These are phyloP conservation scores for Platysternon megacephalum DNA, from an alignment of 2,113 vertebrate species.

Conservation along the genomic window DNA sequence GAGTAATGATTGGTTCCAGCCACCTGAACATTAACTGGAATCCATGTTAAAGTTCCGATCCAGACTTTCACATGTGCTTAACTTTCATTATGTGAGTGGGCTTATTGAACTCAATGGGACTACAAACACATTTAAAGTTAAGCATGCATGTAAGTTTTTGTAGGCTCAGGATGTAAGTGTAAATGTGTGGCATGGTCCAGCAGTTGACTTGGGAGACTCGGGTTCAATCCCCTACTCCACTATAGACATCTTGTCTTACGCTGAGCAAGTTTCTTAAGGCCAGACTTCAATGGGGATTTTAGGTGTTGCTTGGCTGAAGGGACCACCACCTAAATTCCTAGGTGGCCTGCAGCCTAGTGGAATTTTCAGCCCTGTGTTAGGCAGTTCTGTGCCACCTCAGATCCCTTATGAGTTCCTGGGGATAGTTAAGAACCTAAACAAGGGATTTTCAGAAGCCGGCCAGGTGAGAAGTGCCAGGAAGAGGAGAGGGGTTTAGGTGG, in stretches of 20 bases:
- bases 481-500: neutral
- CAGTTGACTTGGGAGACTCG: neutral
- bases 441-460: neutral
- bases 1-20: neutral
- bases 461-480: neutral
- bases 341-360: neutral
- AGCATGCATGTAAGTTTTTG: neutral
- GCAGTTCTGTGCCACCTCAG: too few relatives aligned
- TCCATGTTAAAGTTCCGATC: neutral
- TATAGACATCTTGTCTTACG: neutral
- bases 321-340: neutral
- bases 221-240: conserved; percentile 14
- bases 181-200: conserved; percentile 31
- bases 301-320: neutral
- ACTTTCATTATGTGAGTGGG: neutral
- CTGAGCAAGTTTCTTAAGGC: conserved; percentile 33
- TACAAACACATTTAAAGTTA: neutral
- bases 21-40: neutral
- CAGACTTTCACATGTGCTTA: neutral
- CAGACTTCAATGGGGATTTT: conserved; percentile 41
- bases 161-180: conserved; percentile 27
- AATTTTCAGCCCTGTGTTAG: neutral
- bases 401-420: neutral
- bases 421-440: neutral
- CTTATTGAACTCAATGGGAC: neutral